phyloP scores from a whole-genome alignment of 2,113 vertebrate genomes.

The Phylloscopus whistleri region DNA sequence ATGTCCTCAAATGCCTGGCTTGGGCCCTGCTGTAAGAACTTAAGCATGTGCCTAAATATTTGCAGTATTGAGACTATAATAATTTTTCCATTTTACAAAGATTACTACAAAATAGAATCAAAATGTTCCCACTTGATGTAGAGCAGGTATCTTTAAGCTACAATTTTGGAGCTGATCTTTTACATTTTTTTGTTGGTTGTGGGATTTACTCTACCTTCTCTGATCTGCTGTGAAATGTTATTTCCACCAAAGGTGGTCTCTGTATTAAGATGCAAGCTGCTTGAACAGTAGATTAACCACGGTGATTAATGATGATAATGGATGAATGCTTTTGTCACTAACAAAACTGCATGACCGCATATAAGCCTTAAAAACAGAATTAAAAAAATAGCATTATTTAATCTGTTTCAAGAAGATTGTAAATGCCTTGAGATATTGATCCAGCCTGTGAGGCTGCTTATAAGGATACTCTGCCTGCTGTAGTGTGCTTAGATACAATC shows the following conservation, averaged over 20 bases:
- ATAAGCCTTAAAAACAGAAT: constrained; percentile 56
- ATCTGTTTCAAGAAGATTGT: constrained; percentile 67
- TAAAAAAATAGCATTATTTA: constrained; percentile 67
- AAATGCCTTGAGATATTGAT: constrained; percentile 77
- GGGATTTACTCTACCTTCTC: neutral
- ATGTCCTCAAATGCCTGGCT: neutral
- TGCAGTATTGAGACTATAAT: neutral
- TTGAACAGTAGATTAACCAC: constrained; percentile 1
- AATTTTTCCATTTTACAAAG: neutral
- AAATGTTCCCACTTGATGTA: neutral
- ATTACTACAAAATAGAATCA: neutral
- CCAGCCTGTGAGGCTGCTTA: constrained; percentile 56
- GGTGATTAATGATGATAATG: constrained; percentile 22
- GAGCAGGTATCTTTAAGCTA: neutral
- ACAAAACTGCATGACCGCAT: neutral
- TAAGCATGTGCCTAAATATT: neutral
- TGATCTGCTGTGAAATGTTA: neutral
- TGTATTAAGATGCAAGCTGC: constrained; percentile 5
- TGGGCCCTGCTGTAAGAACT: neutral
- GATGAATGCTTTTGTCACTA: constrained; percentile 20
- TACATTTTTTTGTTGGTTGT: neutral
- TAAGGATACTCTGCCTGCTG: constrained; percentile 61
- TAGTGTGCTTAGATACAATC: constrained; percentile 73
- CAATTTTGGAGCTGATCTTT: neutral
- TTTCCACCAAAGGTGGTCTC: neutral